phyloP scores from a whole-genome alignment of 2,888 invertebrate species.

The Eurytoma californica region DNA sequence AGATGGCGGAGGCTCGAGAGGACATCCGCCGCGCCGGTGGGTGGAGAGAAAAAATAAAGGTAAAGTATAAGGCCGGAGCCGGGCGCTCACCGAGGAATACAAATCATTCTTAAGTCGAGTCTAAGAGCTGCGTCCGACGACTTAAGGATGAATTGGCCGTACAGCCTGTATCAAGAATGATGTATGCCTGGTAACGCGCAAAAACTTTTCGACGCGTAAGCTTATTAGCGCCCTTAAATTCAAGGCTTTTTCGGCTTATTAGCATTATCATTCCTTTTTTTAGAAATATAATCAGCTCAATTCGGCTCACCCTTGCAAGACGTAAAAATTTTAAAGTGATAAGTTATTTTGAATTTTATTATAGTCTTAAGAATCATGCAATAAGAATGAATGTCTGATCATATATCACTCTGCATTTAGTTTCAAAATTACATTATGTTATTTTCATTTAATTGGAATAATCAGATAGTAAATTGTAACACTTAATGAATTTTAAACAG shows the following conservation, averaged over 20 bases:
- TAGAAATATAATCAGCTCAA: neutral
- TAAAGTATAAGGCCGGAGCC: conserved; percentile 37
- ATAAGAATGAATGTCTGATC: too few species aligned
- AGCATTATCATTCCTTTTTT: conserved; percentile 17
- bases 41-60: conserved; percentile 37
- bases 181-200: conserved; percentile 37
- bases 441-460: neutral
- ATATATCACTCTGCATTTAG: too few species aligned
- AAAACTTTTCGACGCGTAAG: conserved; percentile 17
- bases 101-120: conserved; percentile 58
- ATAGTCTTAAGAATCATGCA: too few species aligned
- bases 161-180: conserved; percentile 43
- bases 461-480: too few species aligned
- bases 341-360: neutral
- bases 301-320: neutral
- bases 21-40: conserved; percentile 49
- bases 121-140: conserved; percentile 41
- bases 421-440: too few species aligned
- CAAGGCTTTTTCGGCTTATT: conserved; percentile 23
- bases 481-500: too few species aligned
- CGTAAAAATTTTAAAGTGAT: too few species aligned
- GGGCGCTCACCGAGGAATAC: conserved; percentile 51
- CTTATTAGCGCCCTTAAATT: conserved; percentile 26
- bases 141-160: conserved; percentile 51
- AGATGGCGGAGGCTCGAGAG: conserved; percentile 11